A percentile compares a stretch with the other conserved stretches of the same genome.
phyloP scores from a whole-genome alignment of 2,113 vertebrate genomes.

The Plecotus auritus region DNA sequence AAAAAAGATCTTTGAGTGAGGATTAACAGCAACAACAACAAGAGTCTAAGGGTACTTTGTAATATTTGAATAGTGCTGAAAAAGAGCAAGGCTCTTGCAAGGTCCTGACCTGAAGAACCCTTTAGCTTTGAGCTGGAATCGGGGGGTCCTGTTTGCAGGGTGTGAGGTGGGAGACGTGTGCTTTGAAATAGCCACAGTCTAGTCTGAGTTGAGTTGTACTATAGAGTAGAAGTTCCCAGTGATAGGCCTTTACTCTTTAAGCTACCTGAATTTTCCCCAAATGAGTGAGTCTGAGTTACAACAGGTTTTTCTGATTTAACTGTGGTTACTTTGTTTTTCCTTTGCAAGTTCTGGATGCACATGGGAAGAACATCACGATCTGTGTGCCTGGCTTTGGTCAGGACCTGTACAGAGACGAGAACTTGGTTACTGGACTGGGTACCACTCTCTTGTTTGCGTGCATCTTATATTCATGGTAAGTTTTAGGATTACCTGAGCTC shows the following conservation, averaged over 20 bases:
- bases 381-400: slow-evolving; percentile 90
- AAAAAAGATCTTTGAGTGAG: no score
- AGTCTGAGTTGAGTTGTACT: background rate
- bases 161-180: background rate
- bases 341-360: slow-evolving; percentile 79
- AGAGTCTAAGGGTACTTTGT: background rate
- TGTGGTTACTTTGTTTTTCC: slow-evolving; percentile 19
- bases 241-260: background rate
- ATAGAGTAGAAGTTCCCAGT: background rate
- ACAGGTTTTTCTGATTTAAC: background rate
- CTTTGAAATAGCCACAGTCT: background rate
- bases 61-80: background rate
- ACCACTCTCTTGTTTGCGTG: slow-evolving; percentile 89
- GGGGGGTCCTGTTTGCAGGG: background rate
- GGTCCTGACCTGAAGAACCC: background rate
- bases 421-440: slow-evolving; percentile 89
- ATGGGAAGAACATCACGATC: slow-evolving; percentile 87
- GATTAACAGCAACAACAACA: background rate
- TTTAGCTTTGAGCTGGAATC: background rate
- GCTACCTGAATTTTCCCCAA: background rate
- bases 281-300: background rate
- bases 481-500: background rate
- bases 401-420: slow-evolving; percentile 86
- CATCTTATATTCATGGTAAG: slow-evolving; percentile 96
- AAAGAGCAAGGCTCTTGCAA: background rate